Base-by-base conservation (phyloP, 1,140 invertebrate species). In the Diuraphis noxia region DNA sequence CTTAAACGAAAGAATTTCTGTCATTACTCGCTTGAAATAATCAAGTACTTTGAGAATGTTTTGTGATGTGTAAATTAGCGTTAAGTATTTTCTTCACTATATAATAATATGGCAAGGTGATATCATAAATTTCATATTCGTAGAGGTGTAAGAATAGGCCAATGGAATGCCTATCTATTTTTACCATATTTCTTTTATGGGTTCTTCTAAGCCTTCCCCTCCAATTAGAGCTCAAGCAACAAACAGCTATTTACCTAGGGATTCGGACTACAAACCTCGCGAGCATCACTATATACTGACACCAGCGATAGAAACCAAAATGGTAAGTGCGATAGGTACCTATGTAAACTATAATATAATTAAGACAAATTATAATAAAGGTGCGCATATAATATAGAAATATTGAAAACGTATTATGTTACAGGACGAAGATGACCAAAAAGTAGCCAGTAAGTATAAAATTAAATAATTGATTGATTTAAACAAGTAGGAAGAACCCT, bases 361-460 rank as follows among this genome's bases (percentile, higher is more conserved):
- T 36, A 30, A 46, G 21, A 85, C 13, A 36, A 46, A 85, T 85
- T 85, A n/a, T 72, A 72, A n/a, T 72, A 63, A n/a, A 63, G 30
- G 1, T 4, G 56, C 25, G 9, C 10, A 1, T 72, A n/a, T 17
- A n/a, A n/a, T 72, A 49, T 49, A 49, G 46, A 49, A 7, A 49
- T 87, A 95, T 41, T n/a, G n/a, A 63, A 43, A 36, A 77, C 43
- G 8, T 41, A 46, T 91, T 92, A 43, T 93, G 93, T 93, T 93
- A 21, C 93, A 96, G 96, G 96, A 96, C 92, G 96, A 96, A 94
- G 96, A 97, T 94, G 96, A 97, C 92, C 96, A 97, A 94, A 97
- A 97, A 94, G 96, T 96, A 95, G 96, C 96, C 93, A 96, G 93
- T 93, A 92, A 93, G 93, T 93, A 79, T 9, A 43, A 41, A 13